A percentile compares a stretch with the other conserved stretches of the same genome.
These are phyloP conservation scores for Anguilla megastoma DNA, from an alignment of 2,797 vertebrate species.

Conservation along the genomic window DNA sequence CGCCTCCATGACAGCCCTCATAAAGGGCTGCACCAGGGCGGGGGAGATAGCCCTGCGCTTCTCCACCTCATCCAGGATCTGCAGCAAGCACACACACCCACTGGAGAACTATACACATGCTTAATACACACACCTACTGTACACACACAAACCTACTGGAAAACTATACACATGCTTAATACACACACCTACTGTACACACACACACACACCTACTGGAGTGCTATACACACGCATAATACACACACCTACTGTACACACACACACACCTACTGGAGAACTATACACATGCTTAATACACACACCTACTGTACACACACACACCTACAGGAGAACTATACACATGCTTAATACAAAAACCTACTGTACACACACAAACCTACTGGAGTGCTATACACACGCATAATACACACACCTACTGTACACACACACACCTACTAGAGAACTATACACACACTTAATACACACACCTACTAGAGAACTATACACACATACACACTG, in stretches of 20 bases:
- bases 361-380: conserved; percentile 37
- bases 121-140: background rate
- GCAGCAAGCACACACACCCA: background rate
- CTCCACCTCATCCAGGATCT: conserved; percentile 98
- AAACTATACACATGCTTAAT: too few relatives aligned
- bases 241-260: background rate
- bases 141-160: background rate
- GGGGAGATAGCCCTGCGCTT: conserved; percentile 95
- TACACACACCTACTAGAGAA: background rate
- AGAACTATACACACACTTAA: conserved; percentile 50
- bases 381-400: too few relatives aligned
- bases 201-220: background rate
- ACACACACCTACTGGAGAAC: background rate
- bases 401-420: too few relatives aligned
- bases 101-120: too few relatives aligned
- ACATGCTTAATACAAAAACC: conserved; percentile 4
- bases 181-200: background rate
- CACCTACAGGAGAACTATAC: background rate
- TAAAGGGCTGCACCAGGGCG: conserved; percentile 95
- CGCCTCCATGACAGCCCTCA: conserved; percentile 98
- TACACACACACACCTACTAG: conserved; percentile 41
- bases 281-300: too few relatives aligned
- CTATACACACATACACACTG: conserved; percentile 46
- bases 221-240: too few relatives aligned
- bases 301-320: background rate